Evolutionary conservation across 2,888 invertebrate genomes (phyloP), one percentile per base, ranked within the genome.

Genomic region (Mesorhabditis spiculigera): DNA sequence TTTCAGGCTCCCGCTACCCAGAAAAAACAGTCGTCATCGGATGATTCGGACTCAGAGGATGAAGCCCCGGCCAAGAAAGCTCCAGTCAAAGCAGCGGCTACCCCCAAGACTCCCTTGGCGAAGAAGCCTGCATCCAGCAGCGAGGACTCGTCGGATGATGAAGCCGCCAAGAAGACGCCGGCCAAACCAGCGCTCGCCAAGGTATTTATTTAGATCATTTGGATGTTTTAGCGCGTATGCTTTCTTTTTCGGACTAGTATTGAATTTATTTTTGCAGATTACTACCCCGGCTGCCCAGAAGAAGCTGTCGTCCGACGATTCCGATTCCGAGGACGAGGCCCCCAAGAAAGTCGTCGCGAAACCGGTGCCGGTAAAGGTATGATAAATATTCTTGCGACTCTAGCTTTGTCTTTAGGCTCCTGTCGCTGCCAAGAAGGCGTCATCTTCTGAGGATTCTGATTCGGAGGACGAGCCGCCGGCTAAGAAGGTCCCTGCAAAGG

Each of bases 391-490:
- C n/a, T 50, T 50, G 8, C n/a, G n/a, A 13, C n/a, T 50, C n/a
- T 50, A 50, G 3, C n/a, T n/a, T 50, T 50, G 58, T 13, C 61
- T 41, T 50, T 50, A 50, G 58, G 8, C 58, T n/a, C 71, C 65
- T 28, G 50, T 67, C 16, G 68, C 68, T 5, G 71, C 73, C 13
- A 79, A 79, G 73, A 76, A 76, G 50, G 71, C 71, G n/a, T 73
- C 67, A 10, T 70, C 72, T 1, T 72, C 73, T 13, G 68, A 13
- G 4, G 43, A 65, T 13, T 68, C 71, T 5, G 71, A 68, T 69
- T 68, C 71, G 0, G 71, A 68, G 10, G 67, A 65, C 42, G 66
- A 72, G 61, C 43, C 45, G 2, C 70, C 69, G 4, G 63, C 63
- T 44, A 68, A 66, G 0, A 66, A 71, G 45, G 44, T 68, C 45